Conservation (phyloP, 2,113 vertebrate genomes). For the Odocoileus hemionus region DNA sequence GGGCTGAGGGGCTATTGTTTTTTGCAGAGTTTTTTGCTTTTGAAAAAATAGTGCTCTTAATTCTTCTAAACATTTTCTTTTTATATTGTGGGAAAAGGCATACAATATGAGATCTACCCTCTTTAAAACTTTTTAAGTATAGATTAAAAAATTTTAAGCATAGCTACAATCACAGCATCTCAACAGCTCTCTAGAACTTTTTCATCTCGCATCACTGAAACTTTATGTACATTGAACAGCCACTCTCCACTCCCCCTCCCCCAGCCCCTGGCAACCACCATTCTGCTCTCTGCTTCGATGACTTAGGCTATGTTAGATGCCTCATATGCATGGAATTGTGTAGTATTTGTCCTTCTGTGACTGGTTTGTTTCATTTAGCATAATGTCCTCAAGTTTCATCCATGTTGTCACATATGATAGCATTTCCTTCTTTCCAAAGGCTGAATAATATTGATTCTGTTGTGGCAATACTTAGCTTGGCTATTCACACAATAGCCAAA, state of each 20-base stretch:
- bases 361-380: neutral
- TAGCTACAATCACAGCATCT: neutral
- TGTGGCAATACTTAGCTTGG: neutral
- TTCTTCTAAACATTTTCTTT: neutral
- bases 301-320: neutral
- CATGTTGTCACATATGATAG: neutral
- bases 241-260: neutral
- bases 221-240: neutral
- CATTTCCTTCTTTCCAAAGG: neutral
- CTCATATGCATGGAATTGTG: neutral
- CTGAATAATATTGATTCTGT: neutral
- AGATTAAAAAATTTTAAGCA: neutral
- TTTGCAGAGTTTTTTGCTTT: neutral
- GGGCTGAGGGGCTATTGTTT: neutral
- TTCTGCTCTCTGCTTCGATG: neutral
- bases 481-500: neutral
- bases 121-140: neutral
- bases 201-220: neutral
- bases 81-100: neutral
- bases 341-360: neutral
- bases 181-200: neutral
- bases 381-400: neutral
- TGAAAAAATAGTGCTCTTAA: neutral
- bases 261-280: neutral
- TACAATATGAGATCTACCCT: neutral